A percentile compares a stretch with the other conserved stretches of the same genome.
These are phyloP conservation scores for Siniperca scherzeri DNA, from an alignment of 2,797 vertebrate species.

Conservation along the genomic window DNA sequence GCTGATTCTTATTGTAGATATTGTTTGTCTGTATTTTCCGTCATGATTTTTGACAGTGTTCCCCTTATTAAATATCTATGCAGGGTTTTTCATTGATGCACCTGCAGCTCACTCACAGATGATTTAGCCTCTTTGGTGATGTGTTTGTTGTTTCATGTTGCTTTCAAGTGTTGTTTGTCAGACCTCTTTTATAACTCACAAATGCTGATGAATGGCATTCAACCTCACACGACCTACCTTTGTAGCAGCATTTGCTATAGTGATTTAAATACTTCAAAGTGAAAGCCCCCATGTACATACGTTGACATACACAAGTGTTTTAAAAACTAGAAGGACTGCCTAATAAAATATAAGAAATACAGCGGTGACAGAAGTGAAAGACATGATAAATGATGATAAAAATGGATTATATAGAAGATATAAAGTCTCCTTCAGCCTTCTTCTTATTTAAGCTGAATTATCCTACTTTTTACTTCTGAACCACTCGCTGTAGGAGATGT, in stretches of 20 bases:
- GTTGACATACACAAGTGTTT: neutral
- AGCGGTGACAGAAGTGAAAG: neutral
- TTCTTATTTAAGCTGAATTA: slow-evolving; percentile 18
- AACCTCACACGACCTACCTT: slow-evolving; percentile 30
- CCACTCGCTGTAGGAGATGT: slow-evolving; percentile 25
- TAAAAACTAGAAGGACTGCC: neutral
- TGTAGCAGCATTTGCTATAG: slow-evolving; percentile 49
- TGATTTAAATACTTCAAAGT: slow-evolving; percentile 62
- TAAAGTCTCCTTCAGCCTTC: neutral
- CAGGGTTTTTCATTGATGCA: slow-evolving; percentile 45
- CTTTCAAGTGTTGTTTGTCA: slow-evolving; percentile 60
- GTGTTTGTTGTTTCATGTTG: slow-evolving; percentile 34
- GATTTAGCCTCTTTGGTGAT: slow-evolving; percentile 33
- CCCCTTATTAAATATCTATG: slow-evolving; percentile 18
- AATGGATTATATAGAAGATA: neutral
- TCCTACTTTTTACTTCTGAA: slow-evolving; percentile 26
- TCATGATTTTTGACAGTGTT: neutral
- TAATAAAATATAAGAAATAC: slow-evolving; percentile 7
- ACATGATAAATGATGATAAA: slow-evolving; percentile 5
- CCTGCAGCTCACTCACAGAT: slow-evolving; percentile 40
- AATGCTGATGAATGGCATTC: slow-evolving; percentile 46
- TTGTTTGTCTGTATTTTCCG: neutral
- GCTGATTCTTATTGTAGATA: neutral
- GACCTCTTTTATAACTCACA: slow-evolving; percentile 43
- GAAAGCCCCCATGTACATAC: neutral